These are phyloP conservation scores for Leucoma salicis DNA, from an alignment of 2,888 invertebrate species.

Conservation along the genomic window DNA sequence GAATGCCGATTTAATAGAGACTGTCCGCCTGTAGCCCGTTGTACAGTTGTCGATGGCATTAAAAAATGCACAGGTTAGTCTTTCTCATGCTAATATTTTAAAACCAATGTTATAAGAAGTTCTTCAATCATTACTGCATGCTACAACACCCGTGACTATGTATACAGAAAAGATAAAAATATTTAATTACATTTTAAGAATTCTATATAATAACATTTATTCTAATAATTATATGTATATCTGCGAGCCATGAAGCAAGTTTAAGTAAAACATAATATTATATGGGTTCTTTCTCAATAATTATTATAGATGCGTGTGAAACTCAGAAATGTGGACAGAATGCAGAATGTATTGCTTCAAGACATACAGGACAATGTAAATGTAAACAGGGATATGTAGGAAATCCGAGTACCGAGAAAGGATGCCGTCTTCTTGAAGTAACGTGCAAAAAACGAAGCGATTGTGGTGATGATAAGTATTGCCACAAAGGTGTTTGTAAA, in stretches of 20 bases:
- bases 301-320: slow-evolving; percentile 88
- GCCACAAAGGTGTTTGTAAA: slow-evolving; percentile 90
- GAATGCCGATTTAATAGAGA: slow-evolving; percentile 91
- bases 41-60: slow-evolving; percentile 85
- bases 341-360: slow-evolving; percentile 89
- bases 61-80: slow-evolving; percentile 88
- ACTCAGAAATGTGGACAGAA: slow-evolving; percentile 90
- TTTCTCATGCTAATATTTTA: no score
- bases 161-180: no score
- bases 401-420: slow-evolving; percentile 86
- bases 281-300: no score
- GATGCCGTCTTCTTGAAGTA: slow-evolving; percentile 89
- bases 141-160: no score
- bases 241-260: no score
- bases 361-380: slow-evolving; percentile 89
- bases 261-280: no score
- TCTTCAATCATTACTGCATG: no score
- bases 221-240: no score
- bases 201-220: no score
- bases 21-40: slow-evolving; percentile 91
- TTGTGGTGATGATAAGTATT: slow-evolving; percentile 90
- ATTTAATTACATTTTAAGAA: no score
- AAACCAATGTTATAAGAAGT: no score
- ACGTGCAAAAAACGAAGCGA: slow-evolving; percentile 87
- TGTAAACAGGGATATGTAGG: slow-evolving; percentile 91